Evolutionary conservation across 1,140 invertebrate genomes (phyloP), one percentile per base, ranked within the genome.

Genomic region (Caenorhabditis tropicalis): DNA sequence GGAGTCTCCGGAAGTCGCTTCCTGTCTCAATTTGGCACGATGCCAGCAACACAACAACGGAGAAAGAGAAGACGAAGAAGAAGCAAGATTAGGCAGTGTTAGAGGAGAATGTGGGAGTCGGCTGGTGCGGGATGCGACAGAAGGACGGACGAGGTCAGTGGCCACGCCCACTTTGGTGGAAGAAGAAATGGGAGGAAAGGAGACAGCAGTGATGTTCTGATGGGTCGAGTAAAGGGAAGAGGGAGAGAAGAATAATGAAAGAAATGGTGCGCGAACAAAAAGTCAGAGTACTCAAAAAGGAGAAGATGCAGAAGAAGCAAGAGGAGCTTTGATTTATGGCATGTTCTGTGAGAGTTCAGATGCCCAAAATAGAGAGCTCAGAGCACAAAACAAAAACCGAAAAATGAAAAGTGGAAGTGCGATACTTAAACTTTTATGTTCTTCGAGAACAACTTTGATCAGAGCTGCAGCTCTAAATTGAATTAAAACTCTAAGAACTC

Each of bases 41-140:
- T 36, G 46, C 79, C 46, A 81, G 51, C 33, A 74, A 46, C 53
- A 56, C 21, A 56, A 51, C n/a, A 16, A 21, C 7, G n/a, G 21
- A n/a, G 19, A 51, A 51, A 21, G 49, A 51, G 49, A 51, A 51
- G 49, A n/a, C 19, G 65, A 36, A 74, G 65, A 81, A 36, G 46
- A 81, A 56, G 79, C 79, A 51, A 56, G 79, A 53, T 51, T 51
- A 81, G 79, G 46, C 46, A 81, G 33, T 51, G 33, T 31, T 31
- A 81, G 33, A 24, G n/a, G 79, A 21, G 33, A 81, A 56, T 51
- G 79, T 51, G 79, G 79, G 24, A 56, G 65, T 74, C 65, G 65
- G 65, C 21, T 51, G 79, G 79, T 31, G 29, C 16, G 15, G 48
- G 79, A 81, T 51, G 79, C 48, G 79, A 81, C 65, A 74, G 65